Base-by-base conservation (phyloP, 2,888 invertebrate species). In the Chaitophorus viminalis region DNA sequence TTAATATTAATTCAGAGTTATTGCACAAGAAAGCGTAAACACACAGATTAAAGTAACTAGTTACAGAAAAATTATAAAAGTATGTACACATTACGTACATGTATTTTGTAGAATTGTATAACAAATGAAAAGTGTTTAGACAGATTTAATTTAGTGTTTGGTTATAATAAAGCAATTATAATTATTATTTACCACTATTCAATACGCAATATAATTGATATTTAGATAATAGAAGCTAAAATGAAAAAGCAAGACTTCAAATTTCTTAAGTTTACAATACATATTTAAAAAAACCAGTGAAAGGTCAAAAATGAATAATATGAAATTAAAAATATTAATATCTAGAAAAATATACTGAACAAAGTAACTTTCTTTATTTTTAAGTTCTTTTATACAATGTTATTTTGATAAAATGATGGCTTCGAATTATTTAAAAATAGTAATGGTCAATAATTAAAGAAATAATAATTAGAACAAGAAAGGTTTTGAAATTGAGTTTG, bases 301-400 rank as follows among this genome's bases (percentile, higher is more conserved):
- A 31, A 29, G 29, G 36, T 83, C 25, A 84, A 39, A 25, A 39
- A 5, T 33, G 0, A 76, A 60, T 65, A 76, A 18, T 31, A 33
- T 75, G 25, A 31, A 68, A 46, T 31, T 46, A 77, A 68, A 68
- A 77, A 29, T 39, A 65, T 29, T 83, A 46, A 11, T 18, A 68
- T 33, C 60, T 33, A 6, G 29, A 3, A 83, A 46, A 75, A 83
- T 1, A 65, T 65, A 68, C 46, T 36, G n/a, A 46, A 60, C 8
- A 33, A 74, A 39, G 31, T 31, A 76, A 76, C 76, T 68, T 76
- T 76, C 76, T 76, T 76, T 21, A 39, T 83, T 39, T 29, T 11
- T 25, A 36, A 60, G 21, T 75, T 21, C 29, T n/a, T 83, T 36
- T 60, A 65, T 39, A 31, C 39, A 65, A 6, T 65, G 31, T 39